Percentiles rank a stretch among this genome's conserved stretches.
These are phyloP conservation scores for Isurus oxyrinchus DNA, from an alignment of 2,113 vertebrate genomes.

Conservation along the genomic window DNA sequence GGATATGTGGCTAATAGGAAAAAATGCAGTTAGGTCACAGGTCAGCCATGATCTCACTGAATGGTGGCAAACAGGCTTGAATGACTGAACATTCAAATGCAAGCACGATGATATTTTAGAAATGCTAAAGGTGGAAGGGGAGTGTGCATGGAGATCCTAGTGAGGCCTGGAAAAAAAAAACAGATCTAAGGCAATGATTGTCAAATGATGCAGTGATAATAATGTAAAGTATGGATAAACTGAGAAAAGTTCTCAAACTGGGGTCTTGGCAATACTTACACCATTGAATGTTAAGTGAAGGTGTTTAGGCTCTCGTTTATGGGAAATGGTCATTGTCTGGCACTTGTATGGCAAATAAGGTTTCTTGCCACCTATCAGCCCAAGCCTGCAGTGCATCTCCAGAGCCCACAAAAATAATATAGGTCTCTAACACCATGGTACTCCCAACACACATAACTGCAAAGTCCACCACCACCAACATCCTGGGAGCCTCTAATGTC, in stretches of 20 bases:
- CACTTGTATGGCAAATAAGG: not conserved
- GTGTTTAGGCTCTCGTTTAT: not conserved
- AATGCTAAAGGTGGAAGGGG: not conserved
- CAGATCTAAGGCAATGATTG: not conserved
- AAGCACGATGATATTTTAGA: not conserved
- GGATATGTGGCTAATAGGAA: too few species aligned
- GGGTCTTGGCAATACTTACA: not conserved
- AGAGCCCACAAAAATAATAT: not conserved
- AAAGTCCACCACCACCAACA: not conserved
- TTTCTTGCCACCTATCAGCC: not conserved
- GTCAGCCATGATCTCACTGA: too few species aligned
- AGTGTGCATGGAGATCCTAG: not conserved
- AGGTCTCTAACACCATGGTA: not conserved
- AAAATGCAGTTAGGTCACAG: too few species aligned
- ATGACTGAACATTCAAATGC: not conserved
- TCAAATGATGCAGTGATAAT: not conserved
- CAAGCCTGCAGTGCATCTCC: not conserved
- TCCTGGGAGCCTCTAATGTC: not conserved
- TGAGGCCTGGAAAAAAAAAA: not conserved
- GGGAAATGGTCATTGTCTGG: not conserved
- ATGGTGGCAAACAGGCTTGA: too few species aligned
- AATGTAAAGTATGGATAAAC: not conserved
- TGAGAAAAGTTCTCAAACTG: not conserved
- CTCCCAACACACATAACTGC: too few species aligned
- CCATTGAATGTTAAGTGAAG: not conserved